Conservation (phyloP, 1,140 invertebrate species). For the Drosophila erecta region DNA sequence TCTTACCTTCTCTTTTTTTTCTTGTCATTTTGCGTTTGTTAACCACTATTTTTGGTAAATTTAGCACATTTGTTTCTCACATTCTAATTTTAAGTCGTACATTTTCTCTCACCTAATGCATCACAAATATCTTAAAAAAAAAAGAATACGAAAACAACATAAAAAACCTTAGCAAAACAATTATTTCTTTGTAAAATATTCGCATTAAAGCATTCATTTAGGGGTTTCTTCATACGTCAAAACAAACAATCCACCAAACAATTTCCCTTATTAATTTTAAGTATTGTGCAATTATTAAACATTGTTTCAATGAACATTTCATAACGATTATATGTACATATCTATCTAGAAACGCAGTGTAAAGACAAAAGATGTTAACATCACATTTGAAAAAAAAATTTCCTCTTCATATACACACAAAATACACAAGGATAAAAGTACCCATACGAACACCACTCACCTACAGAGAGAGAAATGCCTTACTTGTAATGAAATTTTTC, state of each 20-base stretch:
- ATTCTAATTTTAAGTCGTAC: conserved; percentile 71
- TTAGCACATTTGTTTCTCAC: conserved; percentile 62
- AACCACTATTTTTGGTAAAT: conserved; percentile 47
- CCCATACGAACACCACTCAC: conserved; percentile 38
- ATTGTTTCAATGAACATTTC: conserved; percentile 42
- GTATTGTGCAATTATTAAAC: conserved; percentile 71
- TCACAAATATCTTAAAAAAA: conserved; percentile 56
- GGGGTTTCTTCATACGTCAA: conserved; percentile 46
- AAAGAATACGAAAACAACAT: conserved; percentile 2
- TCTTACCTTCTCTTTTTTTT: conserved; percentile 30
- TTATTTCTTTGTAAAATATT: conserved; percentile 58
- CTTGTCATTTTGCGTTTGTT: conserved; percentile 41
- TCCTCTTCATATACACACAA: conserved; percentile 35
- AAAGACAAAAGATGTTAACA: conserved; percentile 61
- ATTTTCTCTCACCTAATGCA: conserved; percentile 59
- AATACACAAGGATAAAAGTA: conserved; percentile 41
- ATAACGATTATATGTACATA: conserved; percentile 59
- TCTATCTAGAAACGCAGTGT: conserved; percentile 47
- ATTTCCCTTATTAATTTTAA: conserved; percentile 67
- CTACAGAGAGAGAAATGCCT: conserved; percentile 56
- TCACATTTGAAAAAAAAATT: conserved; percentile 54
- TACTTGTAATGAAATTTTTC: conserved; percentile 60
- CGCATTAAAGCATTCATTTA: conserved; percentile 38
- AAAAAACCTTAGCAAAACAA: conserved; percentile 20
- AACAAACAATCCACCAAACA: conserved; percentile 19